Conservation (phyloP, 2,113 vertebrate species). For the Electrona antarctica region DNA sequence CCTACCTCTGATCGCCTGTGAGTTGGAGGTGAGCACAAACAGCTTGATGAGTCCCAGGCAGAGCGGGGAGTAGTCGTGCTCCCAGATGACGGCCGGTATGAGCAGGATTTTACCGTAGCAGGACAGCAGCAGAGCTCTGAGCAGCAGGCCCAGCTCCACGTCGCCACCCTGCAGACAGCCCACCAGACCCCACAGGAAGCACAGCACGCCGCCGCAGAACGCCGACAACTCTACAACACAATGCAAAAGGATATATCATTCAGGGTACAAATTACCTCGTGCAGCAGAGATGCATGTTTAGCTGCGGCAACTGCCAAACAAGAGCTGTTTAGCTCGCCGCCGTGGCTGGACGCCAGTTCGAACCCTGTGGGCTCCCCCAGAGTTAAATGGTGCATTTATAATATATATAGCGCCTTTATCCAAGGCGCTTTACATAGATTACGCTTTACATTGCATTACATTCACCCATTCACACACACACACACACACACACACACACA, state of each 20-base stretch:
- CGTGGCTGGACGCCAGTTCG: no score
- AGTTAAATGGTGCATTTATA: no score
- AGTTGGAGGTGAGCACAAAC: conserved; percentile 94
- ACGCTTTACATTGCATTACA: no score
- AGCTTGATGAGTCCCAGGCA: conserved; percentile 91
- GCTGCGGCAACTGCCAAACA: no score
- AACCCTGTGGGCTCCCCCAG: no score
- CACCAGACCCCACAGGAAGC: conserved; percentile 79
- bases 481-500: no score
- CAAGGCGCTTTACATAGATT: no score
- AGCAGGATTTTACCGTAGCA: conserved; percentile 96
- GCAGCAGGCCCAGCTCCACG: conserved; percentile 77
- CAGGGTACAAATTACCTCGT: no score
- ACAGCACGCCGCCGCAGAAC: conserved; percentile 85
- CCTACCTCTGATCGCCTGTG: conserved; percentile 94
- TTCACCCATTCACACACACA: no score
- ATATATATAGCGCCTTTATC: no score
- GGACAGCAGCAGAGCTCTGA: conserved; percentile 91
- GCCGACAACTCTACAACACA: conserved; percentile 84
- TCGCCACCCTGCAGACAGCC: conserved; percentile 51
- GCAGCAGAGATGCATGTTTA: no score
- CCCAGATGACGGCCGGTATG: conserved; percentile 96
- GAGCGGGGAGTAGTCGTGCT: conserved; percentile 91
- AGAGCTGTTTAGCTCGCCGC: no score
- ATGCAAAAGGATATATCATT: background rate